Conservation (phyloP, 2,888 invertebrate genomes). For the Temnothorax unifasciatus region DNA sequence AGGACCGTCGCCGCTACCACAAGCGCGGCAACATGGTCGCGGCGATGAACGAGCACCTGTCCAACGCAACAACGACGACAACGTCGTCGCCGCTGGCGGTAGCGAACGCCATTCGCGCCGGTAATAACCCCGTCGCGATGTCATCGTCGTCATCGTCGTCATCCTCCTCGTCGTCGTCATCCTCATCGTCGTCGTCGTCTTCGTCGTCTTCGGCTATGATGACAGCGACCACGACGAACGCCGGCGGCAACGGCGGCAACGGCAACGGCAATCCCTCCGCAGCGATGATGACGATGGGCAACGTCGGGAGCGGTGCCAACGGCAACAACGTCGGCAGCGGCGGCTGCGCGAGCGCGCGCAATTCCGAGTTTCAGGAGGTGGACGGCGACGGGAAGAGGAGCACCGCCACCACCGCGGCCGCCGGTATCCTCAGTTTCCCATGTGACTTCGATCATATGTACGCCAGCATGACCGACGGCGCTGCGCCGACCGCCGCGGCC, state of each 20-base stretch:
- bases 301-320: constrained; percentile 48
- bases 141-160: constrained; percentile 63
- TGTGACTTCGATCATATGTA: constrained; percentile 91
- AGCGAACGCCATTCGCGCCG: constrained; percentile 52
- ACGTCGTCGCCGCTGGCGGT: constrained; percentile 62
- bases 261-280: constrained; percentile 60
- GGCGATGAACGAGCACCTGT: constrained; percentile 86
- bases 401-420: constrained; percentile 77
- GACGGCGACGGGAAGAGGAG: constrained; percentile 59
- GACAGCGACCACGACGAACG: constrained; percentile 43
- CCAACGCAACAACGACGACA: constrained; percentile 79
- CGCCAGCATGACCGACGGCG: constrained; percentile 88
- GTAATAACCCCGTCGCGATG: constrained; percentile 60
- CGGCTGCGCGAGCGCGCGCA: constrained; percentile 80
- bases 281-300: constrained; percentile 66
- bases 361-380: constrained; percentile 29
- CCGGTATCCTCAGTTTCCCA: constrained; percentile 88
- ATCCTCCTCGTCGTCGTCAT: constrained; percentile 57
- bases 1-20: constrained; percentile 62
- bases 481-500: constrained; percentile 79
- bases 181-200: constrained; percentile 63
- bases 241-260: constrained; percentile 38
- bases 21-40: constrained; percentile 85
- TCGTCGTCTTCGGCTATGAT: constrained; percentile 61
- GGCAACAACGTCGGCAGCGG: constrained; percentile 84